Evolutionary conservation across 2,888 invertebrate genomes (phyloP), one percentile per base, ranked within the genome.

Genomic region (Tetragonisca angustula): DNA sequence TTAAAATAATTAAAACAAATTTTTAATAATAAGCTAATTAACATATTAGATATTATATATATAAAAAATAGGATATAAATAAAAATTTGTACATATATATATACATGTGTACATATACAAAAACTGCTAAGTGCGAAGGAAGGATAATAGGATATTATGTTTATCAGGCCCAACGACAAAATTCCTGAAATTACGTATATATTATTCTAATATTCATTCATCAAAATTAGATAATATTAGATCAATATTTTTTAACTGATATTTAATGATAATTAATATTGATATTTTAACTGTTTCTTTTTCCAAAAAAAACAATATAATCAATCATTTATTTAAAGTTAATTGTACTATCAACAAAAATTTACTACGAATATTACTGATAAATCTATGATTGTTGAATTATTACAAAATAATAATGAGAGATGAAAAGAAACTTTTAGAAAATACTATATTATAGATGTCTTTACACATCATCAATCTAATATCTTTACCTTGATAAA

Each of bases 401-500:
- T 24, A 13, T 17, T 36, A 61, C 56, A 52, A 36, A 52, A 32
- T 76, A 76, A 62, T 43, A 56, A 9, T n/a, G 6, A 2, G 43
- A 56, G 17, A 52, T 56, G 19, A 67, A n/a, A 71, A 24, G 19
- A 19, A 67, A 69, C 59, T 61, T 24, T 24, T 15, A 61, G 6
- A 19, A 68, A 36, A 67, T 65, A 61, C 43, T 65, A 21, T 59
- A 72, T 50, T 52, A 49, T 24, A 70, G 17, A 59, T 79, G 56
- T 52, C 69, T 59, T 27, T 54, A 36, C n/a, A 52, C 70, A 64
- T 80, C 59, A 71, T 19, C 75, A 61, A 56, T 50, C 17, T 68
- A 64, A 79, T 71, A n/a, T 76, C 24, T 85, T 93, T 93, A 93
- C 93, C 93, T 93, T 90, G 90, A 89, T 82, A 92, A 90, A 88